phyloP scores from a whole-genome alignment of 2,888 invertebrate genomes.

The Norana najaformis region DNA sequence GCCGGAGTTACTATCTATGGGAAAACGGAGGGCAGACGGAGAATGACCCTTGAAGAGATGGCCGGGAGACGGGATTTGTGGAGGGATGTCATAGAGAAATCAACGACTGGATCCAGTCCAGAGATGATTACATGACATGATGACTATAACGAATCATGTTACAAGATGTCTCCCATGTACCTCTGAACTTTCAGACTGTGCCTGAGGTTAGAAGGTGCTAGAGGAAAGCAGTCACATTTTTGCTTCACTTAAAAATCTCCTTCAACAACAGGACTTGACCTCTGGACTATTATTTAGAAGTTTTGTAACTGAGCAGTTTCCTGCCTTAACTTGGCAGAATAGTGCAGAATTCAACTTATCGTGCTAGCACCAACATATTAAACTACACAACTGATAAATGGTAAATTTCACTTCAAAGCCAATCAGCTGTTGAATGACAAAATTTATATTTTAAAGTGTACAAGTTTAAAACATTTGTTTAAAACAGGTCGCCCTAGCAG shows the following conservation, averaged over 20 bases:
- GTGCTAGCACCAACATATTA: background rate
- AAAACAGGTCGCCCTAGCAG: background rate
- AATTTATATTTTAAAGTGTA: background rate
- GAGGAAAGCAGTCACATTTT: background rate
- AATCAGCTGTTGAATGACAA: background rate
- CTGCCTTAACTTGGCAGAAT: background rate
- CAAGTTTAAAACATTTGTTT: background rate
- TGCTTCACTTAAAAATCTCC: background rate
- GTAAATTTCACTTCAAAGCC: background rate
- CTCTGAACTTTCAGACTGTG: background rate
- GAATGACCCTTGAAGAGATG: too few relatives aligned
- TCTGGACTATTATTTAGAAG: background rate
- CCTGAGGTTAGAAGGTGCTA: background rate
- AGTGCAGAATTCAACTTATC: background rate
- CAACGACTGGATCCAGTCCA: too few relatives aligned
- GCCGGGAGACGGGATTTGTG: too few relatives aligned
- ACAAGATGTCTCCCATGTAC: background rate
- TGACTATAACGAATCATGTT: background rate
- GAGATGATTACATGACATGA: too few relatives aligned
- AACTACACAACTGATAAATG: background rate
- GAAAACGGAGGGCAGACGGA: too few relatives aligned
- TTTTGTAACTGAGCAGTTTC: background rate
- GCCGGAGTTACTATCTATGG: too few relatives aligned
- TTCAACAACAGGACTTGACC: background rate
- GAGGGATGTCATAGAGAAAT: too few relatives aligned